Conservation (phyloP, 1,140 invertebrate genomes). For the Nebria ingens region DNA sequence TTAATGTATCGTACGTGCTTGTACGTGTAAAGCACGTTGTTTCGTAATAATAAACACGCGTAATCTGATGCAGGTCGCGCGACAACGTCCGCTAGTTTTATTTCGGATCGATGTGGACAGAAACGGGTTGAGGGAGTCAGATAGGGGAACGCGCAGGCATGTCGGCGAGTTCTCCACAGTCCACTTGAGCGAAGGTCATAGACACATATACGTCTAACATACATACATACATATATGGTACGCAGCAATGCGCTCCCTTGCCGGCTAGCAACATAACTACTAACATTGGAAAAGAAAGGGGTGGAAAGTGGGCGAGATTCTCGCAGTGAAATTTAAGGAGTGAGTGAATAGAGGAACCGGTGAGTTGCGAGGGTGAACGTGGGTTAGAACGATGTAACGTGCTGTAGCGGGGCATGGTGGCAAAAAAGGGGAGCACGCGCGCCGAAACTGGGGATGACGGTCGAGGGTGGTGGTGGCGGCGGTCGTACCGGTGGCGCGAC, state of each 20-base stretch:
- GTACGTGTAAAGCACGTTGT: not conserved
- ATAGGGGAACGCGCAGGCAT: not conserved
- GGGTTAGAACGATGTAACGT: too few species aligned
- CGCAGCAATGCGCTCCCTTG: not conserved
- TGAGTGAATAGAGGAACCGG: too few species aligned
- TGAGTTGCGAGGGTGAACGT: too few species aligned
- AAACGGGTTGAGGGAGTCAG: too few species aligned
- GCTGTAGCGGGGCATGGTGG: not conserved
- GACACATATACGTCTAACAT: not conserved
- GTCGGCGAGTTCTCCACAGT: not conserved
- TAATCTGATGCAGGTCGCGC: not conserved
- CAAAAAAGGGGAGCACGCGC: not conserved
- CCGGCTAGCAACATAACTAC: too few species aligned
- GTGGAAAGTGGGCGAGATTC: too few species aligned
- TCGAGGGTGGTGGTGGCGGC: not conserved
- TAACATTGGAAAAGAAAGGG: too few species aligned
- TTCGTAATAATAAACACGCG: not conserved
- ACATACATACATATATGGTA: not conserved
- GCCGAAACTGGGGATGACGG: not conserved
- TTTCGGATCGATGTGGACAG: not conserved
- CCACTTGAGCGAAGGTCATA: not conserved
- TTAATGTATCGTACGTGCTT: too few species aligned
- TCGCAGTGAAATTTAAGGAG: too few species aligned
- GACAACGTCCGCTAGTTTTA: not conserved
- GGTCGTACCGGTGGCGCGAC: not conserved